phyloP scores from a whole-genome alignment of 2,797 vertebrate species.

The Acanthornis magna region DNA sequence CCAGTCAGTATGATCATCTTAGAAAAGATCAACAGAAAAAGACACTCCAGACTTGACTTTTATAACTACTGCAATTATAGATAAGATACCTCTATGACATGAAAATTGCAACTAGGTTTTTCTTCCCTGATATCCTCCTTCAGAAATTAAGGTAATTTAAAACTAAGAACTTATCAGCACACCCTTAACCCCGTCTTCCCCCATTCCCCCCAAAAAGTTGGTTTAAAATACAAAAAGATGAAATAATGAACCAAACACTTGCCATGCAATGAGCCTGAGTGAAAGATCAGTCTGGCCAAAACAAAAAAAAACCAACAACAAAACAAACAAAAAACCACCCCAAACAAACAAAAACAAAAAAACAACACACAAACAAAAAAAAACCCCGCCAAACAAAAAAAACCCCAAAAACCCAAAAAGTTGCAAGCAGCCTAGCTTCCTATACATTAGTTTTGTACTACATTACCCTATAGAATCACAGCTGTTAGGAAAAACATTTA shows the following conservation, averaged over 20 bases:
- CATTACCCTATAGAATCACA: neutral
- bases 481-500: neutral
- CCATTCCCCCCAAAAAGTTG: rapidly evolving
- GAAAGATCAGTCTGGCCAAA: neutral
- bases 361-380: too few species aligned
- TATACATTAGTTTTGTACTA: neutral
- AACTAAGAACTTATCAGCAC: neutral
- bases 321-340: too few species aligned
- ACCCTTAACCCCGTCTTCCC: neutral
- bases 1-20: neutral
- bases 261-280: neutral
- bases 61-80: neutral
- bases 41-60: neutral
- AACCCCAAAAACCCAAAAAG: too few species aligned
- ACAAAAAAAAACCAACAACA: neutral
- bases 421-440: neutral
- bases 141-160: neutral
- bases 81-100: neutral
- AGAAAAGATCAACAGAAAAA: neutral
- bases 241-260: neutral
- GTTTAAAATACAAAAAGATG: neutral
- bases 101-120: neutral
- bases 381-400: too few species aligned
- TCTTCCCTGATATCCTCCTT: neutral
- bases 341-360: too few species aligned